A percentile compares a stretch with the other conserved stretches of the same genome.
phyloP scores from a whole-genome alignment of 2,113 vertebrate genomes.

The Neopipo cinnamomea region DNA sequence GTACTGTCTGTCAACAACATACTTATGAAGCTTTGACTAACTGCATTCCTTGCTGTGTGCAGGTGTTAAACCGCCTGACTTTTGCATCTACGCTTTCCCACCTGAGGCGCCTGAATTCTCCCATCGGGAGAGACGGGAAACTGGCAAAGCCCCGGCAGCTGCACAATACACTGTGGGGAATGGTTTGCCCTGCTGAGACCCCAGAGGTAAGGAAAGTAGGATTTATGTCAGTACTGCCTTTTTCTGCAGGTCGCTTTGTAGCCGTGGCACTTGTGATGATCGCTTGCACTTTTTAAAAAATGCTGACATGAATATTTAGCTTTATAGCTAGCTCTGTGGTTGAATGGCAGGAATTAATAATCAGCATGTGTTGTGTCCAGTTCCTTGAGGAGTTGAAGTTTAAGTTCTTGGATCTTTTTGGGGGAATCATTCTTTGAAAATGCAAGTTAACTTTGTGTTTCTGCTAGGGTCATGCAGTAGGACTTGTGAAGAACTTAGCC shows the following conservation, averaged over 20 bases:
- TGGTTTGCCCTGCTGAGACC: conserved; percentile 98
- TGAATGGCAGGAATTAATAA: background rate
- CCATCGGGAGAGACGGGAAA: conserved; percentile 95
- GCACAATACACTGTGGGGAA: conserved; percentile 97
- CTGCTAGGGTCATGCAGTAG: conserved; percentile 94
- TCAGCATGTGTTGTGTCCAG: background rate
- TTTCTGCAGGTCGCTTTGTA: fast-evolving
- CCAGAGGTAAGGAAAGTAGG: conserved; percentile 84
- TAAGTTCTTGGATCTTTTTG: background rate
- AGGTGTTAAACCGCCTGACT: conserved; percentile 97
- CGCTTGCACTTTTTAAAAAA: background rate
- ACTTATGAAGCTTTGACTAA: background rate
- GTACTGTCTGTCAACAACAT: background rate
- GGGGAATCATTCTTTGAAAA: background rate
- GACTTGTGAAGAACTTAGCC: conserved; percentile 97
- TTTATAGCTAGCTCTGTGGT: background rate
- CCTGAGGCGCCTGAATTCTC: conserved; percentile 93
- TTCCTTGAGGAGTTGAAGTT: background rate
- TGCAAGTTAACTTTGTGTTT: background rate
- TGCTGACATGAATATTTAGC: background rate
- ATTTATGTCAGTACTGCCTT: background rate
- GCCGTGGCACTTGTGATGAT: background rate
- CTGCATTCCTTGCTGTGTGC: background rate
- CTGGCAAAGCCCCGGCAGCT: conserved; percentile 96
- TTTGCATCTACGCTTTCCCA: conserved; percentile 97